Percentiles rank a stretch among this genome's conserved stretches.
Conservation (phyloP, 2,888 invertebrate species). For the Drosophila neutralis region DNA sequence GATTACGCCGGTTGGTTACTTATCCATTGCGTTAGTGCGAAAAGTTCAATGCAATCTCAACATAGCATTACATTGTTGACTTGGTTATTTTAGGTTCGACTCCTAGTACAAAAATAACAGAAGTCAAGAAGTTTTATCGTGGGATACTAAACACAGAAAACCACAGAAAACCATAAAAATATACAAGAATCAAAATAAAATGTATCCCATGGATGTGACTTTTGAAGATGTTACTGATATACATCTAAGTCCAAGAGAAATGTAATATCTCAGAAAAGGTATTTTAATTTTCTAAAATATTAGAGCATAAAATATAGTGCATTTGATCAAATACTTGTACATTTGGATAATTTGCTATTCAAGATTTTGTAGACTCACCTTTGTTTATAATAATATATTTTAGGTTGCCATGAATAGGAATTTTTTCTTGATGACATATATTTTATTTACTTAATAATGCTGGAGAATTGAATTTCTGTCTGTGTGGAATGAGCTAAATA, state of each 20-base stretch:
- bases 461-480: background rate
- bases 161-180: background rate
- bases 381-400: background rate
- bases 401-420: background rate
- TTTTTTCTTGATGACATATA: background rate
- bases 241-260: background rate
- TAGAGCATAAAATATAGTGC: background rate
- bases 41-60: conserved; percentile 29
- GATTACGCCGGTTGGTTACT: conserved; percentile 63
- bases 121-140: background rate
- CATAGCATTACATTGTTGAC: conserved; percentile 11
- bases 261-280: background rate
- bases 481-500: conserved; percentile 6
- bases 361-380: background rate
- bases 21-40: conserved; percentile 2
- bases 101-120: background rate
- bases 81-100: background rate
- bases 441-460: background rate
- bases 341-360: background rate
- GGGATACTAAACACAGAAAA: background rate
- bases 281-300: background rate
- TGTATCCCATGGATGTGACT: too few species aligned
- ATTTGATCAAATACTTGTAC: background rate
- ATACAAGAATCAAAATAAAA: background rate
- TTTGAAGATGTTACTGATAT: too few species aligned